Evolutionary conservation across 2,888 invertebrate genomes (phyloP).

Genomic region (Spodoptera exigua): DNA sequence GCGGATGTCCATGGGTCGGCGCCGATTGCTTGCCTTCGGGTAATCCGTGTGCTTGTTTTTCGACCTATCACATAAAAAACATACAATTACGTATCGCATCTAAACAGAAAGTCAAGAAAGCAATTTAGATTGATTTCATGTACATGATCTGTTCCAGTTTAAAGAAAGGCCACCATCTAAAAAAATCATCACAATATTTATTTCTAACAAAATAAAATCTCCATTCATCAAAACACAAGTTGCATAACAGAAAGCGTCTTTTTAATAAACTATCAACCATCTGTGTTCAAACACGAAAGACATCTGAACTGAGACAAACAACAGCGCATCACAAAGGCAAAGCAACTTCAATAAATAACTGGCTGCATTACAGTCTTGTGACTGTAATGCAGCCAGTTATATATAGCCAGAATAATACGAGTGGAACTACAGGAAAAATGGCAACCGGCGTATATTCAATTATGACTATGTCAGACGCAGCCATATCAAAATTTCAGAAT

Average conservation of each 20-base stretch:
- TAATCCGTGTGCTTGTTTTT: too few species aligned
- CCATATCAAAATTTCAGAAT: slow-evolving; percentile 29
- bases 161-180: too few species aligned
- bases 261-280: slow-evolving; percentile 2
- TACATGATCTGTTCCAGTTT: too few species aligned
- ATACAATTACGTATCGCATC: too few species aligned
- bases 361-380: slow-evolving; percentile 1
- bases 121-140: too few species aligned
- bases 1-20: too few species aligned
- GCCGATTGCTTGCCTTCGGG: too few species aligned
- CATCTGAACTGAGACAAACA: slow-evolving; percentile 20
- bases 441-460: slow-evolving; percentile 35
- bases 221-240: slow-evolving; percentile 10
- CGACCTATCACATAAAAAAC: too few species aligned
- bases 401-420: slow-evolving; percentile 1
- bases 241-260: neutral
- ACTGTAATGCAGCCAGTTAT: too few species aligned
- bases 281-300: neutral
- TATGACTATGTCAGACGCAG: slow-evolving; percentile 48
- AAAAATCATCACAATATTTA: too few species aligned
- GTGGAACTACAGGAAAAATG: slow-evolving; percentile 5
- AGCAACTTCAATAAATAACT: slow-evolving; percentile 13
- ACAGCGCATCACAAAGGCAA: slow-evolving; percentile 8
- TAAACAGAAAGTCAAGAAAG: too few species aligned
- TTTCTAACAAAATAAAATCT: too few species aligned